A percentile compares a stretch with the other conserved stretches of the same genome.
Conservation (phyloP, 2,797 vertebrate genomes). For the Smutsia temminckii region DNA sequence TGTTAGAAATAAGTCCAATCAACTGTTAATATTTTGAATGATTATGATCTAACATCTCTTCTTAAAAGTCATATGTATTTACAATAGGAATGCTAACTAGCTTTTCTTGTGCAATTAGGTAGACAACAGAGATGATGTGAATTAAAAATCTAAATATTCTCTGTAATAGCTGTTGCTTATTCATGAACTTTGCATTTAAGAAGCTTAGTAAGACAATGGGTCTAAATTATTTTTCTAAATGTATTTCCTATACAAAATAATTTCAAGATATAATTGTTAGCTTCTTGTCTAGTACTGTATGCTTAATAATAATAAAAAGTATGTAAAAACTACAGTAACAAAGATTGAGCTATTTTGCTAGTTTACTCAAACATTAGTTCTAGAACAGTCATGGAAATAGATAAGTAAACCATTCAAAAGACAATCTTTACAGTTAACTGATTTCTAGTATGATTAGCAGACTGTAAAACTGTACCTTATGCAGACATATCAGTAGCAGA, state of each 20-base stretch:
- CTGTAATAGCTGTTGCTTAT: constrained; percentile 75
- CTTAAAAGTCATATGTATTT: constrained; percentile 70
- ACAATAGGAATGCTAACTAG: constrained; percentile 68
- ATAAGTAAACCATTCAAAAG: constrained; percentile 79
- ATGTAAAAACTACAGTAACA: constrained; percentile 79
- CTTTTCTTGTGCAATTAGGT: constrained; percentile 62
- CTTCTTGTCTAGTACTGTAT: constrained; percentile 81
- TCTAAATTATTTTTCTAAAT: constrained; percentile 79
- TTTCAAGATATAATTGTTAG: constrained; percentile 80
- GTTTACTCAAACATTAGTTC: constrained; percentile 73
- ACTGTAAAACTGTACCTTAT: constrained; percentile 79
- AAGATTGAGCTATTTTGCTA: constrained; percentile 81
- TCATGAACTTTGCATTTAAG: constrained; percentile 80
- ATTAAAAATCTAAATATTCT: constrained; percentile 69
- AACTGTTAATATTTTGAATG: constrained; percentile 71
- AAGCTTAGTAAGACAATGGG: constrained; percentile 74
- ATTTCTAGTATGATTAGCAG: constrained; percentile 81
- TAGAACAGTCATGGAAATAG: constrained; percentile 78
- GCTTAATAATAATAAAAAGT: constrained; percentile 81
- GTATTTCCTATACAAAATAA: constrained; percentile 84
- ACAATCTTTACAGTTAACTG: constrained; percentile 78
- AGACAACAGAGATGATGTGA: constrained; percentile 59
- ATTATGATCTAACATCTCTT: constrained; percentile 66
- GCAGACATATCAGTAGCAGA: constrained; percentile 82
- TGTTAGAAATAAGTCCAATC: constrained; percentile 77